Conservation (phyloP, 2,113 vertebrate genomes). For the Hippocampus mohnikei region DNA sequence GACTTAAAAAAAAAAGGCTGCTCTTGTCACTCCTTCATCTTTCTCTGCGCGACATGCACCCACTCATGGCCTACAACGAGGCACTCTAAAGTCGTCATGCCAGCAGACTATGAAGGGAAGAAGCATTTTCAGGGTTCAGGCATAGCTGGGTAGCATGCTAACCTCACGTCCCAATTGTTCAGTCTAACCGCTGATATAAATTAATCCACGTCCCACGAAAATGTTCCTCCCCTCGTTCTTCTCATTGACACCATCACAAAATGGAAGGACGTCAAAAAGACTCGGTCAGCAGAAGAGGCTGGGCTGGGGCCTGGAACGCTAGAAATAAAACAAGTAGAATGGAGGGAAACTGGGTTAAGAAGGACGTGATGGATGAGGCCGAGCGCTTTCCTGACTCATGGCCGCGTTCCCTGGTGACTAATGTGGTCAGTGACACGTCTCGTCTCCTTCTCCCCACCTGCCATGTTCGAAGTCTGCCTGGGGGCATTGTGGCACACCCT, state of each 20-base stretch:
- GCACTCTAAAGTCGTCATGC: too few species aligned
- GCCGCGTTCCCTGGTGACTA: constrained; percentile 1
- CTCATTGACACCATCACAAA: not conserved
- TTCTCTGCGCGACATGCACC: too few species aligned
- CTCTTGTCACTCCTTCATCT: too few species aligned
- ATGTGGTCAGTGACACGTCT: constrained; percentile 6
- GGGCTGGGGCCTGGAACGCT: not conserved
- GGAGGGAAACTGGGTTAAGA: constrained; percentile 2
- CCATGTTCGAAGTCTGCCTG: not conserved
- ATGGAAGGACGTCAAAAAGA: not conserved
- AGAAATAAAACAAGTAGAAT: not conserved
- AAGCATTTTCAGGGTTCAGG: too few species aligned
- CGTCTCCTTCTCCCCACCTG: not conserved
- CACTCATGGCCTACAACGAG: too few species aligned
- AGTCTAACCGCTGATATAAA: too few species aligned
- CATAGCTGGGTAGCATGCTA: too few species aligned
- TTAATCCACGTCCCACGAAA: too few species aligned
- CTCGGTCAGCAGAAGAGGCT: not conserved
- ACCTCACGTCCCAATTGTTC: too few species aligned
- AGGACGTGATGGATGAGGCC: not conserved
- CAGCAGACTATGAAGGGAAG: too few species aligned
- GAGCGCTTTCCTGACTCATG: not conserved
- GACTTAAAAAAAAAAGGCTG: too few species aligned
- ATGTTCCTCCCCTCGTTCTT: not conserved
- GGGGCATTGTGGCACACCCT: not conserved